Conservation (phyloP, 2,888 invertebrate genomes). For the Chrysopilus asiliformis region DNA sequence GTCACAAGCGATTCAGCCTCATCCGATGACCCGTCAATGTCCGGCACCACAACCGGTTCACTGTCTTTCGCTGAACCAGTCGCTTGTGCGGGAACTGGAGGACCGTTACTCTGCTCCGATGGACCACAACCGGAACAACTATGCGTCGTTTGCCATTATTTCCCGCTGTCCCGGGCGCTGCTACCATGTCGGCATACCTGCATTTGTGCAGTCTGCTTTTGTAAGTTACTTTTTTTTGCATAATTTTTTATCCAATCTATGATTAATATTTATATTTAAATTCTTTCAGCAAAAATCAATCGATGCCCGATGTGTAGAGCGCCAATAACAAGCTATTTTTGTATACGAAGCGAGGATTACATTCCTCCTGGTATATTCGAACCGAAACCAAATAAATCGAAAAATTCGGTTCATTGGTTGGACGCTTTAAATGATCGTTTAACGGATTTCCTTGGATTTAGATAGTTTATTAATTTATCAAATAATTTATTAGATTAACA, state of each 20-base stretch:
- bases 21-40: constrained; percentile 40
- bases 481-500: constrained; percentile 2
- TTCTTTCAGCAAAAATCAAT: constrained; percentile 51
- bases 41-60: constrained; percentile 33
- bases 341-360: constrained; percentile 65
- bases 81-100: constrained; percentile 31
- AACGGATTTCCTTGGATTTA: constrained; percentile 59
- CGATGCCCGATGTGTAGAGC: constrained; percentile 80
- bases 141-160: constrained; percentile 74
- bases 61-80: constrained; percentile 43
- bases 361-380: constrained; percentile 38
- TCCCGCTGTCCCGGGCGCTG: constrained; percentile 62
- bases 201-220: constrained; percentile 67
- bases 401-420: constrained; percentile 39
- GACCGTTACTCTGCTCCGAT: constrained; percentile 18
- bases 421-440: constrained; percentile 57
- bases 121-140: constrained; percentile 44
- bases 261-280: neutral
- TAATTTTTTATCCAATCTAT: neutral
- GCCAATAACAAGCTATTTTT: constrained; percentile 70
- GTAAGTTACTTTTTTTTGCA: constrained; percentile 28
- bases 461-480: constrained; percentile 12
- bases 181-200: constrained; percentile 80
- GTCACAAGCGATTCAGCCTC: constrained; percentile 51
- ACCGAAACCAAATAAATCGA: constrained; percentile 30